Evolutionary conservation across 1,140 invertebrate species (phyloP), one percentile per base, ranked within the genome.

Genomic region (Habropoda laboriosa): DNA sequence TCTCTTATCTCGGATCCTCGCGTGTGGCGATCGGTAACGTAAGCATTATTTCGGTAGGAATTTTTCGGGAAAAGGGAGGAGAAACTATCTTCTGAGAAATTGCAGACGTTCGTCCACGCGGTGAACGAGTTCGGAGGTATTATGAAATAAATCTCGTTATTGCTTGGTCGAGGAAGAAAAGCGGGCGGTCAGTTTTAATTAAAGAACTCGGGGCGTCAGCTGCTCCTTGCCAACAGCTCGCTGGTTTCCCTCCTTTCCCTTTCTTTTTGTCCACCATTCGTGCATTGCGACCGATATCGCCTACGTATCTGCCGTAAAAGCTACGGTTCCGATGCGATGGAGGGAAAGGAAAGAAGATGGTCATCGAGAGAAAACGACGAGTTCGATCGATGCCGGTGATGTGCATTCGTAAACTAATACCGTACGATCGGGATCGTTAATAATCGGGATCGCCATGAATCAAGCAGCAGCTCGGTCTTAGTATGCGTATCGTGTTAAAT

Each of bases 91-190:
- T 58, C 55, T 76, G 79, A 86, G 85, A 86, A 86, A 83, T 86
- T 86, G 85, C 85, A 74, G 73, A 86, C 83, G 83, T 77, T 79
- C 84, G 84, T 86, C 84, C 85, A 72, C 80, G 51, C 72, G 83
- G 83, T 55, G 84, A 78, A 75, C 85, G 77, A 87, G 85, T 86
- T 79, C 80, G 82, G 76, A 87, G 86, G 87, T 90, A 89, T 90
- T 89, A 89, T 88, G 88, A 90, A 90, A 89, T 90, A 90, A 91
- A 91, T 92, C 86, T 91, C 87, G 89, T 91, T 91, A 91, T 90
- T 89, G 89, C 88, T 83, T 57, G 87, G 85, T 72, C 77, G 82
- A 83, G 84, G 82, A 89, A 89, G 87, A 91, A 90, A 91, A 89
- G 88, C 87, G 75, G 85, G 86, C 87, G 90, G 88, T 88, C 88